Evolutionary conservation across 2,797 vertebrate species (phyloP).

Genomic region (Arrhamphus sclerolepis): DNA sequence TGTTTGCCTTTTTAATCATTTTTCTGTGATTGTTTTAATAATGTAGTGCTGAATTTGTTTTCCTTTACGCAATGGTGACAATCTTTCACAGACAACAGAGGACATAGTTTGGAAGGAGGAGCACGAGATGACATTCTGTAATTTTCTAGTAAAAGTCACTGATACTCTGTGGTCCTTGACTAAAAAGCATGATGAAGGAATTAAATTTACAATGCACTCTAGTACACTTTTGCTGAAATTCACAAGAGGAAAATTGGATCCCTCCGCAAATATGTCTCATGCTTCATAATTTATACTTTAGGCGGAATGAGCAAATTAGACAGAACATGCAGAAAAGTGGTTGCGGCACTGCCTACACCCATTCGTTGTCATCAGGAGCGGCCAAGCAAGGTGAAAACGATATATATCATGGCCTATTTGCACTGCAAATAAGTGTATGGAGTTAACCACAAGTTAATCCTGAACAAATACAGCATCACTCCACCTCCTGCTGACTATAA

Average conservation of each 20-base stretch:
- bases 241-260: neutral
- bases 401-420: constrained; percentile 41
- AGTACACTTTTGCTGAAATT: constrained; percentile 8
- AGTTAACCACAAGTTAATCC: constrained; percentile 28
- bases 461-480: constrained; percentile 46
- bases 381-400: constrained; percentile 23
- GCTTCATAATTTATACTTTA: neutral
- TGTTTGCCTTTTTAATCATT: constrained; percentile 67
- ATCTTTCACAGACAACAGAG: constrained; percentile 27
- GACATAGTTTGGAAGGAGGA: constrained; percentile 12
- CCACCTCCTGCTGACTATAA: constrained; percentile 15
- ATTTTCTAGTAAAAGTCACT: constrained; percentile 20
- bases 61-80: constrained; percentile 43
- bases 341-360: constrained; percentile 3
- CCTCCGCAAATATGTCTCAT: constrained; percentile 11
- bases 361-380: constrained; percentile 1
- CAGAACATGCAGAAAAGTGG: constrained; percentile 22
- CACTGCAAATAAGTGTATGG: constrained; percentile 47
- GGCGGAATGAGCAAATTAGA: constrained; percentile 1
- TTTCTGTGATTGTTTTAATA: constrained; percentile 59
- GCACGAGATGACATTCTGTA: constrained; percentile 2
- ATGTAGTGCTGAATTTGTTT: constrained; percentile 44
- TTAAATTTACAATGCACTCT: constrained; percentile 4
- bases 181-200: constrained; percentile 15
- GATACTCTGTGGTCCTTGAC: constrained; percentile 5